phyloP scores from a whole-genome alignment of 1,140 invertebrate species.

The Rhopalosiphum maidis region DNA sequence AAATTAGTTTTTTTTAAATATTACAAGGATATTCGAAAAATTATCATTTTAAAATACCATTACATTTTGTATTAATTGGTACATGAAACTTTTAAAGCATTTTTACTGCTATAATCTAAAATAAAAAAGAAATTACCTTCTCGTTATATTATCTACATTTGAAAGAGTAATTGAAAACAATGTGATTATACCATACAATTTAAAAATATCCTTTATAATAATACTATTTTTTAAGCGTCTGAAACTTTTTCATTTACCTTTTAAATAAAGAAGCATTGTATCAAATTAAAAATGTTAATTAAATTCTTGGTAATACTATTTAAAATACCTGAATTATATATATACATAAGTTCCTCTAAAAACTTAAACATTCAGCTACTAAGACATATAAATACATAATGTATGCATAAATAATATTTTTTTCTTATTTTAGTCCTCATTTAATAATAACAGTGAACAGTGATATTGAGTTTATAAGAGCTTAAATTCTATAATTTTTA shows the following conservation, averaged over 20 bases:
- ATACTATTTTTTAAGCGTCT: not conserved
- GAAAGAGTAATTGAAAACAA: not conserved
- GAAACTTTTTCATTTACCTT: not conserved
- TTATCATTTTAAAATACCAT: not conserved
- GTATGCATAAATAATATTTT: not conserved
- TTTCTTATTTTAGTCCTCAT: too few relatives aligned
- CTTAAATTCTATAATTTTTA: too few relatives aligned
- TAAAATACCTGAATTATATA: not conserved
- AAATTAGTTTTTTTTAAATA: not conserved
- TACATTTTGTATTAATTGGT: not conserved
- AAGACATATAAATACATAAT: not conserved
- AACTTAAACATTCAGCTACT: not conserved
- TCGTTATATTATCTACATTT: not conserved
- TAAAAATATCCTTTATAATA: constrained; percentile 12
- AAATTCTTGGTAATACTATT: not conserved
- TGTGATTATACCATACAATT: not conserved
- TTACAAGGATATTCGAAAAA: not conserved
- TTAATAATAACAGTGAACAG: not conserved
- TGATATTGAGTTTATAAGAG: not conserved
- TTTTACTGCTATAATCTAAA: not conserved
- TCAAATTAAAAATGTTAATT: constrained; percentile 8
- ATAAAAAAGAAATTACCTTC: not conserved
- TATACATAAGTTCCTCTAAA: not conserved
- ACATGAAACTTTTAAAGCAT: not conserved
- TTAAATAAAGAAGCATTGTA: constrained; percentile 14